These are phyloP conservation scores for Hydrozoanthus tunicans DNA, from an alignment of 64 coral and sea anemone genomes.

Conservation along the genomic window DNA sequence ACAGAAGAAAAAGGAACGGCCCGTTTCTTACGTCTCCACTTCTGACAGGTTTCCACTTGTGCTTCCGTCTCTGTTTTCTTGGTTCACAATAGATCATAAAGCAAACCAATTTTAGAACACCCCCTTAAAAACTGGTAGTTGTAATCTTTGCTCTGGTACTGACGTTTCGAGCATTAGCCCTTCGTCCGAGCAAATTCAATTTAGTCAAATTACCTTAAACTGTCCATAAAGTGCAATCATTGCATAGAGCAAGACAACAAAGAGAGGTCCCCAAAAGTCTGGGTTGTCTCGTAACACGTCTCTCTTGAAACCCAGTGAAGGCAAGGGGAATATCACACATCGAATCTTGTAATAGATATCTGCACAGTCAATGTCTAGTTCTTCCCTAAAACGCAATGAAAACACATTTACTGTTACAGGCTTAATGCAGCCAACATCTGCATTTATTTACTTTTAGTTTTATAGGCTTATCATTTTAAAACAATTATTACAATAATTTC, in stretches of 20 bases:
- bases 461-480: neutral
- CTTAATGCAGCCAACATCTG: neutral
- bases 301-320: constrained; percentile 95
- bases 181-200: neutral
- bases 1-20: too few relatives aligned
- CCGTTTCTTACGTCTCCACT: too few relatives aligned
- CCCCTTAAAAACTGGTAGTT: too few relatives aligned
- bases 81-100: too few relatives aligned
- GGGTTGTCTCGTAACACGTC: constrained; percentile 95
- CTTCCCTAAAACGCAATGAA: constrained; percentile 70
- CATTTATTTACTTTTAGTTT: neutral
- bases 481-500: neutral
- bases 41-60: too few relatives aligned
- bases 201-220: constrained; percentile 68
- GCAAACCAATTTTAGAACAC: too few relatives aligned
- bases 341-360: constrained; percentile 99
- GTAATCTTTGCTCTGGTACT: too few relatives aligned
- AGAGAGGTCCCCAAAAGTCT: constrained; percentile 97
- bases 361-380: constrained; percentile 90
- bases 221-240: constrained; percentile 98
- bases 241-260: constrained; percentile 95
- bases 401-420: neutral
- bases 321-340: constrained; percentile 94
- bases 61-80: too few relatives aligned
- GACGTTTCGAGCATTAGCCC: too few relatives aligned